Evolutionary conservation across 2,113 vertebrate species (phyloP).

Genomic region (Passer montanus): DNA sequence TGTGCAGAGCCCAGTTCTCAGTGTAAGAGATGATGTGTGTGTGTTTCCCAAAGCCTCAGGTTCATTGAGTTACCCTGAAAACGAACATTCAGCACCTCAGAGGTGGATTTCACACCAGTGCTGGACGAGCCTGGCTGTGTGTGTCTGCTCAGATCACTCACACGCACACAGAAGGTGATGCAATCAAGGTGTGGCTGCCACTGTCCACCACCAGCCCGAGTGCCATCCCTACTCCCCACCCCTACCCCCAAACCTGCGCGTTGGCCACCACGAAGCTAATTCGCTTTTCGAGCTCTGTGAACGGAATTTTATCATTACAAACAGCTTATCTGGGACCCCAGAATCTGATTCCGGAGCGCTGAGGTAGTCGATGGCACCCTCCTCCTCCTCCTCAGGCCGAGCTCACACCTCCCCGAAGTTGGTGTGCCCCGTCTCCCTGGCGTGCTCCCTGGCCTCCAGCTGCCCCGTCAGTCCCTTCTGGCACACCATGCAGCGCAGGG

Average conservation of each 20-base stretch:
- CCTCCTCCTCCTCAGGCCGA: background rate
- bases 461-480: slow-evolving; percentile 95
- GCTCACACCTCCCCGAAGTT: slow-evolving; percentile 95
- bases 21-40: background rate
- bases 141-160: background rate
- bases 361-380: slow-evolving; percentile 87
- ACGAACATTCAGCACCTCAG: background rate
- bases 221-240: background rate
- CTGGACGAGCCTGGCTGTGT: background rate
- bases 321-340: slow-evolving; percentile 73
- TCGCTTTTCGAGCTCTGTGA: slow-evolving; percentile 66
- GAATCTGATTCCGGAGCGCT: slow-evolving; percentile 49
- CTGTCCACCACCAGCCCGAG: background rate
- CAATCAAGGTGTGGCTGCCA: background rate
- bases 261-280: slow-evolving; percentile 44
- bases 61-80: background rate
- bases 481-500: slow-evolving; percentile 94
- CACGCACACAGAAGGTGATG: background rate
- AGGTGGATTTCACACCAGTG: background rate
- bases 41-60: slow-evolving; percentile 23
- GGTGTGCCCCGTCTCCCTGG: slow-evolving; percentile 94
- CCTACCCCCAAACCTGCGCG: background rate
- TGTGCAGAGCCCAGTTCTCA: background rate
- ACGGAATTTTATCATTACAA: slow-evolving; percentile 57
- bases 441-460: slow-evolving; percentile 91